phyloP scores from a whole-genome alignment of 2,797 vertebrate species.

The Siniperca undulata region DNA sequence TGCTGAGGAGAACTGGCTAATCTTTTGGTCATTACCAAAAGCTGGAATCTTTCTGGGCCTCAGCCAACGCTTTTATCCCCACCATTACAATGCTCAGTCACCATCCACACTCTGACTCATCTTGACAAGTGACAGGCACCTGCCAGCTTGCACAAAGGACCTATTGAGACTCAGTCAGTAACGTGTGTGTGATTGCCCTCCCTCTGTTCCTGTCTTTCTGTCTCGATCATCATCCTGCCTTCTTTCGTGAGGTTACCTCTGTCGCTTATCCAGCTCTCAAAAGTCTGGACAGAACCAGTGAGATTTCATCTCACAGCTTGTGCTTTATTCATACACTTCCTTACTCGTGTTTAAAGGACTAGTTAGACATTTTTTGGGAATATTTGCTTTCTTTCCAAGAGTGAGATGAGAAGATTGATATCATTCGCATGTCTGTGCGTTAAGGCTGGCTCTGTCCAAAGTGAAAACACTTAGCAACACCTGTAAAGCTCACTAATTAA shows the following conservation, averaged over 20 bases:
- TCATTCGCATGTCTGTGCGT: not conserved
- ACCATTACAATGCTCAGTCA: conserved; percentile 44
- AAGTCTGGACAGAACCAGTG: conserved; percentile 31
- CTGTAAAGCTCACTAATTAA: conserved; percentile 6
- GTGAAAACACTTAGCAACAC: not conserved
- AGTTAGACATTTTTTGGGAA: not conserved
- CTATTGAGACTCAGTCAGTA: conserved; percentile 60
- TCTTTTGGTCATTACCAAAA: conserved; percentile 63
- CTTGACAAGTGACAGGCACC: conserved; percentile 75
- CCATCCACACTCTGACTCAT: conserved; percentile 63
- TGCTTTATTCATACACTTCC: conserved; percentile 5
- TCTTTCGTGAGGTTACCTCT: conserved; percentile 27
- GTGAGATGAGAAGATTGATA: not conserved
- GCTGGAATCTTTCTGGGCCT: conserved; percentile 50
- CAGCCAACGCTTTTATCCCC: conserved; percentile 35
- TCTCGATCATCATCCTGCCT: conserved; percentile 36
- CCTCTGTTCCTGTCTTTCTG: conserved; percentile 52
- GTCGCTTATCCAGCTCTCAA: conserved; percentile 12
- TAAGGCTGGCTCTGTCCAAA: not conserved
- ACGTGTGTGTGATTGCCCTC: conserved; percentile 52
- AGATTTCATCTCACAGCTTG: conserved; percentile 27
- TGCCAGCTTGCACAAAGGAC: conserved; percentile 72
- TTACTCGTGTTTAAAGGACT: conserved; percentile 32
- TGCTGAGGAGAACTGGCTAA: conserved; percentile 56
- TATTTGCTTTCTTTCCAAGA: conserved; percentile 23